phyloP scores from a whole-genome alignment of 2,797 vertebrate genomes.

The Squalus acanthias region DNA sequence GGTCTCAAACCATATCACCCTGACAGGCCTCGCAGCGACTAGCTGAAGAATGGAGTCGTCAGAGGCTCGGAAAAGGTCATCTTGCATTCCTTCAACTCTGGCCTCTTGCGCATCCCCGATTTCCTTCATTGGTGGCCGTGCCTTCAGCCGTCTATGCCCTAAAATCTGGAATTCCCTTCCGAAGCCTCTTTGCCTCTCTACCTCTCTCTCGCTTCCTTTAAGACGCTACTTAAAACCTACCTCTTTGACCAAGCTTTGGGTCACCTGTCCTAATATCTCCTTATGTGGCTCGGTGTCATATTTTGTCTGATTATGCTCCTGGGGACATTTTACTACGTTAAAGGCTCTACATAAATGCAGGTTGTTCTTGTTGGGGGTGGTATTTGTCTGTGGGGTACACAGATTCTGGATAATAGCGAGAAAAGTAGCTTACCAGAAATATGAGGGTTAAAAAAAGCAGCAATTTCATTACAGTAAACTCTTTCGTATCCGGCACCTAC shows the following conservation, averaged over 20 bases:
- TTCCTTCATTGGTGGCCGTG: background rate
- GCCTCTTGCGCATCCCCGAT: background rate
- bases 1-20: background rate
- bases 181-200: background rate
- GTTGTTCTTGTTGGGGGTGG: background rate
- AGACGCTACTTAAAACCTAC: background rate
- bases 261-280: background rate
- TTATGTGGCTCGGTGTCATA: background rate
- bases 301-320: background rate
- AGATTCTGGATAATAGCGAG: background rate
- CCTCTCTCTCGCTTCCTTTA: background rate
- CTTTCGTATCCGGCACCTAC: too few species aligned
- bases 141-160: background rate
- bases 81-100: background rate
- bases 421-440: background rate
- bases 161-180: background rate
- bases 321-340: background rate
- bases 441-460: background rate
- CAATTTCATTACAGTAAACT: background rate
- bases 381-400: background rate
- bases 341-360: background rate
- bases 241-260: background rate
- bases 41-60: background rate
- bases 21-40: background rate
- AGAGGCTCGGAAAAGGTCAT: background rate